phyloP scores from a whole-genome alignment of 35 echinoderm and acorn worm species.

The Diadema setosum region DNA sequence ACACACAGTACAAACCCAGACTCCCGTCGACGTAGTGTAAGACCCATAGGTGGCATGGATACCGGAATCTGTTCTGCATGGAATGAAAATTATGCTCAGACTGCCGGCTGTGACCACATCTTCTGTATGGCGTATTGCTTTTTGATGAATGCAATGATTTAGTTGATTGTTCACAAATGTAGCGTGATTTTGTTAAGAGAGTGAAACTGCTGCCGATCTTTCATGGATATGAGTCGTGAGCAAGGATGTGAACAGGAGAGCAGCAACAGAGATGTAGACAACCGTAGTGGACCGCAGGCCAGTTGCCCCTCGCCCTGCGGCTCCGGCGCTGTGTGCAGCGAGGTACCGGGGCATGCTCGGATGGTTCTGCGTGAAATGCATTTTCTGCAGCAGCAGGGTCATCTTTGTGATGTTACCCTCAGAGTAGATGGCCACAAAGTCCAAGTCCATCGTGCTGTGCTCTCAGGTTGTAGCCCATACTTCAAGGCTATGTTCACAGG shows the following conservation, averaged over 20 bases:
- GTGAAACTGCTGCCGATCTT: too few species aligned
- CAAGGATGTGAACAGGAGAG: background rate
- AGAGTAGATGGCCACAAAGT: conserved; percentile 55
- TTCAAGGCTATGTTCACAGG: conserved; percentile 96
- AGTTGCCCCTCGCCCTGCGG: background rate
- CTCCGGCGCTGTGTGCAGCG: conserved; percentile 10
- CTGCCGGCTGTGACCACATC: too few species aligned
- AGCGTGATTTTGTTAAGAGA: too few species aligned
- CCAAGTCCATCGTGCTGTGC: conserved; percentile 70
- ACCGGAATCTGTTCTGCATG: too few species aligned
- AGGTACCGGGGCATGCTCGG: conserved; percentile 46
- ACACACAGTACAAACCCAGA: too few species aligned
- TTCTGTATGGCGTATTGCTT: too few species aligned
- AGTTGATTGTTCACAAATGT: too few species aligned
- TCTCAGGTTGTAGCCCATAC: conserved; percentile 84
- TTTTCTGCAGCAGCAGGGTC: conserved; percentile 36
- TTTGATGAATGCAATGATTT: too few species aligned
- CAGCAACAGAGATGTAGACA: background rate
- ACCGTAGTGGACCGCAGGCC: background rate
- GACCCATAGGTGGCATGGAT: too few species aligned
- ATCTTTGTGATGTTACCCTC: conserved; percentile 78
- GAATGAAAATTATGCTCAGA: too few species aligned
- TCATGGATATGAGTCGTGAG: background rate
- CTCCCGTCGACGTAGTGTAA: too few species aligned
- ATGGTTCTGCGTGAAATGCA: conserved; percentile 46